Evolutionary conservation across 2,113 vertebrate genomes (phyloP).

Genomic region (Mobula hypostoma): DNA sequence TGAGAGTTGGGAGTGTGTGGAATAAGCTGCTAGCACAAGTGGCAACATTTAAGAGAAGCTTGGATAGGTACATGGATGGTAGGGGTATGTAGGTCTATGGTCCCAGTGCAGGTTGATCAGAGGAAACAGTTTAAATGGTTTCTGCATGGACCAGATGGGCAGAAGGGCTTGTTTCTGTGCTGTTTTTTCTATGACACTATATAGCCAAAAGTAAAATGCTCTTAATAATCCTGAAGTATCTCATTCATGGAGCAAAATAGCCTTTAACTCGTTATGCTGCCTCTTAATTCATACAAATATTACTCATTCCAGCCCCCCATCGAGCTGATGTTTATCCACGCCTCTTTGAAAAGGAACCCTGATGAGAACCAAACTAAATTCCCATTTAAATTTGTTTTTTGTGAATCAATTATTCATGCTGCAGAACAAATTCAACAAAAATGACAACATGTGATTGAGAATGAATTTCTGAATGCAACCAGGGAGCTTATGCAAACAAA

Average conservation of each 20-base stretch:
- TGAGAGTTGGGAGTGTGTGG: no score
- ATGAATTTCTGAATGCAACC: not conserved
- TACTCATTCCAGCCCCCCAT: not conserved
- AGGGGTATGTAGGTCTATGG: no score
- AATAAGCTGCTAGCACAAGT: no score
- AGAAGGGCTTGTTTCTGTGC: no score
- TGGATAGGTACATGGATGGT: no score
- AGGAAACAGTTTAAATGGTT: no score
- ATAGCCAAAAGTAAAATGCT: not conserved
- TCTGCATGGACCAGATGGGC: no score
- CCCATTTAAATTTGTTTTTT: not conserved
- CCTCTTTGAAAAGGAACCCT: not conserved
- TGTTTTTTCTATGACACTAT: no score
- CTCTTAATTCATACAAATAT: not conserved
- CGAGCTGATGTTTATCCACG: not conserved
- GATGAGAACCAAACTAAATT: constrained; percentile 13
- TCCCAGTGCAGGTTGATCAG: no score
- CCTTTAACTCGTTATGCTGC: not conserved
- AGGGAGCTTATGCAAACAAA: not conserved
- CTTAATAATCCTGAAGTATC: not conserved
- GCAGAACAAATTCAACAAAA: not conserved
- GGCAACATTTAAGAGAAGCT: no score
- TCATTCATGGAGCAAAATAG: constrained; percentile 5
- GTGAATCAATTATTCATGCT: not conserved
- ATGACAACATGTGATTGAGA: not conserved